Evolutionary conservation across 2,888 invertebrate genomes (phyloP).

Genomic region (Tuta absoluta): DNA sequence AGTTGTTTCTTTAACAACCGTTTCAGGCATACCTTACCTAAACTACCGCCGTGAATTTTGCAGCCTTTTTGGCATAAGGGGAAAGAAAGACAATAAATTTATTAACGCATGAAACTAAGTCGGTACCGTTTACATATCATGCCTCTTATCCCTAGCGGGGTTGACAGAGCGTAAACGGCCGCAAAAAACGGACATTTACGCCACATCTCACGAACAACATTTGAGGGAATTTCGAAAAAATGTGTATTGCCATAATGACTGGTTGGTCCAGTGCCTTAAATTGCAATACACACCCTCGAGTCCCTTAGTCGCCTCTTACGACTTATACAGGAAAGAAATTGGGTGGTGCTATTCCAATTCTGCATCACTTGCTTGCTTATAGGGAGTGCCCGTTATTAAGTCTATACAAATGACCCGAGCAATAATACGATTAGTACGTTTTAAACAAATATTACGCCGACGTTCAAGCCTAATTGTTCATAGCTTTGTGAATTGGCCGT

Average conservation of each 20-base stretch:
- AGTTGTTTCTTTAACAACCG: background rate
- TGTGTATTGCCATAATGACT: too few species aligned
- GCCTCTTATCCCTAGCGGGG: too few species aligned
- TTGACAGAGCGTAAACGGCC: too few species aligned
- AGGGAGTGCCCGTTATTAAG: background rate
- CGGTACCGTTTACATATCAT: too few species aligned
- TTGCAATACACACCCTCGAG: too few species aligned
- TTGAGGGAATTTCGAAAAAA: too few species aligned
- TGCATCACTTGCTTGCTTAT: background rate
- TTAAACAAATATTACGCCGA: background rate
- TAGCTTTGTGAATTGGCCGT: constrained; percentile 1
- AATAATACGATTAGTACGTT: background rate
- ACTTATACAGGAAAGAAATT: too few species aligned
- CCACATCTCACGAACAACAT: too few species aligned
- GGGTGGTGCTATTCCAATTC: constrained; percentile 28
- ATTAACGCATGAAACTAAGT: constrained; percentile 34
- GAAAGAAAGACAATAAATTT: constrained; percentile 42
- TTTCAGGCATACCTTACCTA: background rate
- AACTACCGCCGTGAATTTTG: background rate
- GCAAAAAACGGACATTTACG: too few species aligned
- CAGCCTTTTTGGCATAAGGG: background rate
- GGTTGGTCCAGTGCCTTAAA: too few species aligned
- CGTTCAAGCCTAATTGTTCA: background rate
- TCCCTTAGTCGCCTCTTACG: too few species aligned
- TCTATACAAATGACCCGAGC: background rate